Evolutionary conservation across 1,140 invertebrate species (phyloP).

Genomic region (Camponotus floridanus): DNA sequence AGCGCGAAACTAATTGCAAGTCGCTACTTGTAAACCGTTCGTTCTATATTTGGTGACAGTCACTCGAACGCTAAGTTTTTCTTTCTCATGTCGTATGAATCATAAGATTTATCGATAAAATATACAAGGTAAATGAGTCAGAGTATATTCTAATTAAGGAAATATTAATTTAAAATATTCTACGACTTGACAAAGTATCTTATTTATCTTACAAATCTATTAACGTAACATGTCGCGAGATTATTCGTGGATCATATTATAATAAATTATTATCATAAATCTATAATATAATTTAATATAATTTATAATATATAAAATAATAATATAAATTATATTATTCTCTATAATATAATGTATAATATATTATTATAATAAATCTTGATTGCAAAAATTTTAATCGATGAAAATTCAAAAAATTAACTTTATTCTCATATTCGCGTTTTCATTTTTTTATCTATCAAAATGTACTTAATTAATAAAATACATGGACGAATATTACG

Average conservation of each 20-base stretch:
- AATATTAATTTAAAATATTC: background rate
- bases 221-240: background rate
- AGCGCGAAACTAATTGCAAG: background rate
- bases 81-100: background rate
- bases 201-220: background rate
- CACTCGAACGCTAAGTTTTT: background rate
- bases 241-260: background rate
- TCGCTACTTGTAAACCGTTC: background rate
- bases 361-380: no score
- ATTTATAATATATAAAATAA: no score
- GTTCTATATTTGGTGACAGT: slow-evolving; percentile 13
- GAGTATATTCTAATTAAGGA: background rate
- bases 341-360: no score
- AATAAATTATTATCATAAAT: no score
- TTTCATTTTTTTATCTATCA: slow-evolving; percentile 24
- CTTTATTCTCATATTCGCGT: background rate
- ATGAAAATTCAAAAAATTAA: background rate
- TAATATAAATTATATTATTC: no score
- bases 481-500: background rate
- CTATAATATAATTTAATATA: no score
- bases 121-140: no score
- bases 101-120: background rate
- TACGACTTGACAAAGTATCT: background rate
- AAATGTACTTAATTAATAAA: slow-evolving; percentile 48
- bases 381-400: background rate